phyloP scores from a whole-genome alignment of 1,140 invertebrate genomes.

The Sycobia sp. region DNA sequence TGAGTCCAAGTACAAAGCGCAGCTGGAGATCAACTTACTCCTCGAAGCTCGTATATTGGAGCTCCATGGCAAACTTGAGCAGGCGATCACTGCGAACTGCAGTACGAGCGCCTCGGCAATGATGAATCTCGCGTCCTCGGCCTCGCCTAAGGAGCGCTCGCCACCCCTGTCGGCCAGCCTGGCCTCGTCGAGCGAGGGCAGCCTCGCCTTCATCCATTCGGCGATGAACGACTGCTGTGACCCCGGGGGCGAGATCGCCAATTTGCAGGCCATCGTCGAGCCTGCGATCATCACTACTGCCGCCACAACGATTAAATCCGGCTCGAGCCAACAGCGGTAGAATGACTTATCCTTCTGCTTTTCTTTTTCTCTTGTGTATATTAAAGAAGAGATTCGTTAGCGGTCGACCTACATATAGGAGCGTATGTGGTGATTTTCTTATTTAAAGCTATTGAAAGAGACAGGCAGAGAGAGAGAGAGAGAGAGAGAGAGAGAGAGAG shows the following conservation, averaged over 20 bases:
- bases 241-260: conserved; percentile 56
- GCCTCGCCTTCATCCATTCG: conserved; percentile 55
- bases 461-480: too few species aligned
- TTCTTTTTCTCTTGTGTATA: too few species aligned
- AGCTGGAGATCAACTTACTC: conserved; percentile 70
- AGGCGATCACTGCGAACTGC: conserved; percentile 38
- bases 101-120: conserved; percentile 32
- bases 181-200: conserved; percentile 60
- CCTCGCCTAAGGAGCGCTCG: conserved; percentile 57
- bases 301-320: not conserved
- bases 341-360: too few species aligned
- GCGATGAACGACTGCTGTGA: conserved; percentile 57
- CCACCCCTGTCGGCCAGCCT: conserved; percentile 56
- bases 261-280: conserved; percentile 58
- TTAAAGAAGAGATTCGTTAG: too few species aligned
- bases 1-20: conserved; percentile 74
- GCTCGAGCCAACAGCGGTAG: not conserved
- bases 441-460: too few species aligned
- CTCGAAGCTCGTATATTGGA: conserved; percentile 73
- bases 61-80: conserved; percentile 63
- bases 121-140: conserved; percentile 52
- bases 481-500: too few species aligned
- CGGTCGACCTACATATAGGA: too few species aligned
- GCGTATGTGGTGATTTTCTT: not conserved
- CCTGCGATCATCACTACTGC: conserved; percentile 23